Evolutionary conservation across 2,888 invertebrate genomes (phyloP), one percentile per base, ranked within the genome.

Genomic region (Tethea ocularis): DNA sequence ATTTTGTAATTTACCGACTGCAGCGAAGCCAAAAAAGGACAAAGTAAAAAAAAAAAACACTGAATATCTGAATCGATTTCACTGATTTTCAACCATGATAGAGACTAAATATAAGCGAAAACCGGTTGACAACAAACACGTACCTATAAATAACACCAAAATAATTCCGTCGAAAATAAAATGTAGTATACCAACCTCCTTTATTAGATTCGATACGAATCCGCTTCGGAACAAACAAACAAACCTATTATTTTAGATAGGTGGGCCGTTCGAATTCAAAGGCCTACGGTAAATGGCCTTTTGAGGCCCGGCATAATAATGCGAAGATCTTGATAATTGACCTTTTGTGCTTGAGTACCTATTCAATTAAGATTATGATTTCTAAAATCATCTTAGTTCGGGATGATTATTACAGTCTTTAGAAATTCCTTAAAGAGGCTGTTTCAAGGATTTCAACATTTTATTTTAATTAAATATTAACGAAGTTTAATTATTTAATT

Each of bases 261-360:
- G 17, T 46, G 20, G 46, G 17, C 46, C 46, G 46, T 46, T 46
- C 10, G 6, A 20, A 46, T 20, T 33, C 33, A 20, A 20, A 54
- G 33, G 33, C 54, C 33, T 53, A 15, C 38, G 29, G 53, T 53
- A 53, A 53, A 53, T 53, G 33, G 33, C 10, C 54, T 33, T 46
- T 46, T 46, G 46, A 46, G 46, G 46, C 17, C 41, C 46, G 10
- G 17, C 33, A 22, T 13, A 33, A 36, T 54, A 36, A 33, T 22
- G 36, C 33, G 17, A 15, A 24, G 64, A 66, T 66, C 61, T 56
- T 38, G 46, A 70, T 71, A 68, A 68, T 72, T 56, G 63, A 59
- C 58, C 68, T 55, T 60, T 72, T 72, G 71, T 72, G 61, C 46
- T 60, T 60, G 63, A 72, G 61, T 66, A 62, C 62, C 60, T 58